Base-by-base conservation (phyloP, 2,113 vertebrate genomes). In the Catharus bicknelli region DNA sequence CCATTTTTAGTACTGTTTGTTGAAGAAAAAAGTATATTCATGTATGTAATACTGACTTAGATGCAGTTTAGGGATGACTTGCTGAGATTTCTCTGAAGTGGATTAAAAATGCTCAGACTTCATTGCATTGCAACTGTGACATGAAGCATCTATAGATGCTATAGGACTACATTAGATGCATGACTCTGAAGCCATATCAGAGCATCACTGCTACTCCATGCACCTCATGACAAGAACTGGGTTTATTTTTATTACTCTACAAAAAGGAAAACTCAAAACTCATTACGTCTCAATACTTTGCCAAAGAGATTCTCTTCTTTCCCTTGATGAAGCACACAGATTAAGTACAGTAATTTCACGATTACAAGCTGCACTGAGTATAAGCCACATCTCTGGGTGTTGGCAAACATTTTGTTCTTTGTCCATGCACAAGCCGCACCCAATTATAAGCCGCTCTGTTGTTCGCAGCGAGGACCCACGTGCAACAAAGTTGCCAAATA, bases 151-250 rank as follows among this genome's bases (percentile, higher is more conserved):
- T 32, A 5, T 1, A 53, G 48, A 32, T 72, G 43, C 25, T n/a
- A 57, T 34, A 80, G 58, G 38, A 48, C 48, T 40, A 59, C 11
- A 63, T 12, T 1, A 34, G 38, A 34, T 42, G 42, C 8, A 8
- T 0, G 2, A 51, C 64, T 58, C 36, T 21, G 21, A 29, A 64
- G 25, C 25, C 3, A 0, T 10, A 62, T 29, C 55, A 86, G 70
- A 80, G 68, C 47, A 78, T 9, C 7, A 6, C 15, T 74, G 54
- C 63, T 62, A 32, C 55, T 50, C 51, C 13, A 13, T 4, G 57
- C 7, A 53, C 8, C 32, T 57, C 16, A n/a, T 2, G 3, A 34
- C 26, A 76, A 83, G 47, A 90, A 29, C 9, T n/a, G 30, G 34
- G 9, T 40, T 57, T 63, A 45, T 76, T 75, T 75, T 85, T 59